Evolutionary conservation across 1,140 invertebrate species (phyloP), one percentile per base, ranked within the genome.

Genomic region (Varroa destructor): DNA sequence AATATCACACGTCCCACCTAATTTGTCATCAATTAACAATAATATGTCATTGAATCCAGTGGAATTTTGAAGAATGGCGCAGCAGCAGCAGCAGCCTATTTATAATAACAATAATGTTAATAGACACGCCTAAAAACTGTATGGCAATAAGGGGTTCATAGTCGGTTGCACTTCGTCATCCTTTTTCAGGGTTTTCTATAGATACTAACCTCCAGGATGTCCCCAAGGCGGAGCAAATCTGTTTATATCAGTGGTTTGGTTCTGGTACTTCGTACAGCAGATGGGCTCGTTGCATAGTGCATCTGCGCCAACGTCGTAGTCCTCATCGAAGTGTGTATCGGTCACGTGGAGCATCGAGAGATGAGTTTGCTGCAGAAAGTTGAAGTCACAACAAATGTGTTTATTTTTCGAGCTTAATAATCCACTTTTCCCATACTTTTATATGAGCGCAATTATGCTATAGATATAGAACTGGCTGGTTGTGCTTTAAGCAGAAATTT

Each of bases 321-420:
- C 89, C 0, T 89, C 90, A 81, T 96, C 92, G 77, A 89, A 92
- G 79, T 94, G 91, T 0, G 91, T 93, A 78, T 94, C 92, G 0
- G 91, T 93, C 64, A 96, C 85, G 61, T 67, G 61, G 40, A 67
- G 46, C 61, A 67, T 67, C 61, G 61, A 67, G n/a, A 67, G 61
- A 40, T 67, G 61, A 1, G 61, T 67, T 14, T 67, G 40, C 61
- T 67, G 36, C 3, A 67, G 40, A 5, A 2, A 58, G 12, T 25
- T 25, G 25, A 25, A 25, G 25, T 25, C 25, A 25, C 25, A 25
- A 25, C 25, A 25, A 25, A 25, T 25, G 25, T 25, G 25, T 25
- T 25, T 25, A 25, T 25, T 25, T 25, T 25, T 25, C 25, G 25
- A 25, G 25, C 25, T 25, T 25, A 25, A 25, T 25, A 25, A 25